Base-by-base conservation (phyloP, 2,888 invertebrate genomes). In the Calameuta pallipes region DNA sequence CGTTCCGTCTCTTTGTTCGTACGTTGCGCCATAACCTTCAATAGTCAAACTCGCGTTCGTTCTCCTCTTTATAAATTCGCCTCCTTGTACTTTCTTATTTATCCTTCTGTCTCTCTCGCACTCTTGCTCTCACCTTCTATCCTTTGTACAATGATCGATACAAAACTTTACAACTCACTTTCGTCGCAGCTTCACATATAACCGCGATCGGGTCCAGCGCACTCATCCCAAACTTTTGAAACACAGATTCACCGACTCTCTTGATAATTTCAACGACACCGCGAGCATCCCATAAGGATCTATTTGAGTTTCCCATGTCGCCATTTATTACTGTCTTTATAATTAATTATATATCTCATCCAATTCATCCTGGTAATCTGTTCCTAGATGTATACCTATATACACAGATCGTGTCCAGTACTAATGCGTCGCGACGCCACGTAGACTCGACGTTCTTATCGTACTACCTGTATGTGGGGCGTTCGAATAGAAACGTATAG, bases 11-110 rank as follows among this genome's bases (percentile, higher is more conserved):
- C 56, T 56, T 56, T 56, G 23, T 56, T 56, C 23, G 6, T 15
- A 56, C 56, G 41, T 23, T 23, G 23, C 9, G 9, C 41, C 41
- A 1, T 23, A 9, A 15, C 6, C 23, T 41, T 23, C 23, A 23
- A 41, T 0, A 0, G 23, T 41, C 41, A 6, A 6, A 41, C 23
- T 41, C 23, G 41, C 23, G 23, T 2, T 56, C 68, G 2, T 4
- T 12, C 79, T 71, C n/a, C 76, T 78, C 78, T 76, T 83, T 78
- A 83, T 75, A 74, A 80, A 76, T 70, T 77, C 76, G 77, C 76
- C 75, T 30, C 31, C 31, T 78, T 73, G 71, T 69, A 41, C 35
- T 69, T 70, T 69, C 74, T 23, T 36, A 70, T 15, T 75, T 35
- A 35, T 75, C 31, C 69, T 35, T 75, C 6, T 11, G 36, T 77